Evolutionary conservation across 2,797 vertebrate genomes (phyloP).

Genomic region (Sebastes vulpes): DNA sequence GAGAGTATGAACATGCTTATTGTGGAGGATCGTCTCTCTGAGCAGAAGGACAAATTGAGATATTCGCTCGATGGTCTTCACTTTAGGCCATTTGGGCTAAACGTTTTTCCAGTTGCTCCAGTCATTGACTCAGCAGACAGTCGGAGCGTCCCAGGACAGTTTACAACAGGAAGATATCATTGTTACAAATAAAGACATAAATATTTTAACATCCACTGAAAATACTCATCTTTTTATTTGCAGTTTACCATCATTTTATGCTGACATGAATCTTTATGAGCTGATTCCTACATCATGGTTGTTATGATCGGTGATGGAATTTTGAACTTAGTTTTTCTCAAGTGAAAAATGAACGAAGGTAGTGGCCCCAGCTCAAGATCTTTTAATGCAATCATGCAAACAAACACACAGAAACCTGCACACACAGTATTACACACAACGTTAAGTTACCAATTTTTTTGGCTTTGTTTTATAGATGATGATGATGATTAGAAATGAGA

Average conservation of each 20-base stretch:
- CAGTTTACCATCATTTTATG: neutral
- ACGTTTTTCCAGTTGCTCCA: slow-evolving; percentile 60
- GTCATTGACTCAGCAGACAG: slow-evolving; percentile 47
- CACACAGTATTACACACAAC: neutral
- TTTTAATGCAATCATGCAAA: neutral
- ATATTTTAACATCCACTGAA: slow-evolving; percentile 13
- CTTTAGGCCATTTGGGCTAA: slow-evolving; percentile 43
- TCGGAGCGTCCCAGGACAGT: slow-evolving; percentile 40
- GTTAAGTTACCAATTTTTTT: neutral
- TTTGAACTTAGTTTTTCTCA: neutral
- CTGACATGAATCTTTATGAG: neutral
- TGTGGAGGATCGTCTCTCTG: neutral
- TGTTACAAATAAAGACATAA: slow-evolving; percentile 14
- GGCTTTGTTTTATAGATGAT: too few species aligned
- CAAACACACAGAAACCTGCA: neutral
- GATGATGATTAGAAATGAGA: too few species aligned
- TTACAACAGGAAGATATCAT: neutral
- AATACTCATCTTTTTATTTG: neutral
- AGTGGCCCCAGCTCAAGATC: neutral
- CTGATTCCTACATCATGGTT: neutral
- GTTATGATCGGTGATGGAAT: neutral
- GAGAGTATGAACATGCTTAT: neutral
- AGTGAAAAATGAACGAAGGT: neutral
- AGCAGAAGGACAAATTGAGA: neutral
- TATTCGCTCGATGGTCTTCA: slow-evolving; percentile 43